A percentile compares a stretch with the other conserved stretches of the same genome.
Conservation (phyloP, 1,140 invertebrate species). For the Antheraea pernyi region DNA sequence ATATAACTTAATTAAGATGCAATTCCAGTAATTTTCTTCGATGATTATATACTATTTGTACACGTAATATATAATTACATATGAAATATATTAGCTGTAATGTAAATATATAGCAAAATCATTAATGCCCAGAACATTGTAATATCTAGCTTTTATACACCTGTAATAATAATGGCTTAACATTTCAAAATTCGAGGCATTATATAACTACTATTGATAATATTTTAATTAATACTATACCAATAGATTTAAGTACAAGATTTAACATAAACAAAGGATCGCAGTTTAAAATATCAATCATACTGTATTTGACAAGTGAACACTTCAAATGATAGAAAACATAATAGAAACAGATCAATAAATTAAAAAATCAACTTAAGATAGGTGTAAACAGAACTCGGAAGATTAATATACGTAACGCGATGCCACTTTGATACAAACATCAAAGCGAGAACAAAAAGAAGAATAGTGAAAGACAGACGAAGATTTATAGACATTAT, state of each 20-base stretch:
- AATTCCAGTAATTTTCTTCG: too few relatives aligned
- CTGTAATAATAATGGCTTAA: too few relatives aligned
- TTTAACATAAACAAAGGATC: not conserved
- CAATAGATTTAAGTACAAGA: not conserved
- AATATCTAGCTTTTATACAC: too few relatives aligned
- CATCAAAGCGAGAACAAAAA: constrained; percentile 50
- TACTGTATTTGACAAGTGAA: not conserved
- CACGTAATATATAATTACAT: too few relatives aligned
- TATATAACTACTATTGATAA: too few relatives aligned
- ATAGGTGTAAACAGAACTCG: constrained; percentile 15
- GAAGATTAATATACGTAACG: constrained; percentile 56
- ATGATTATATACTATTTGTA: too few relatives aligned
- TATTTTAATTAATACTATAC: not conserved
- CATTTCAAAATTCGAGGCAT: too few relatives aligned
- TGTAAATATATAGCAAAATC: too few relatives aligned
- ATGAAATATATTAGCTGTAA: too few relatives aligned
- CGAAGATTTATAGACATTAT: constrained; percentile 56
- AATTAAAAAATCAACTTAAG: constrained; percentile 15
- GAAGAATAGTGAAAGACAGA: constrained; percentile 38
- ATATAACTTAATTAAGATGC: too few relatives aligned
- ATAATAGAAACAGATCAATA: constrained; percentile 7
- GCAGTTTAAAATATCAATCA: not conserved
- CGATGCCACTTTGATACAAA: constrained; percentile 49
- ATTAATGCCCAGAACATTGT: too few relatives aligned
- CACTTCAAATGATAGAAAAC: not conserved